Evolutionary conservation across 2,888 invertebrate species (phyloP), one percentile per base, ranked within the genome.

Genomic region (Tortricodes alternella): DNA sequence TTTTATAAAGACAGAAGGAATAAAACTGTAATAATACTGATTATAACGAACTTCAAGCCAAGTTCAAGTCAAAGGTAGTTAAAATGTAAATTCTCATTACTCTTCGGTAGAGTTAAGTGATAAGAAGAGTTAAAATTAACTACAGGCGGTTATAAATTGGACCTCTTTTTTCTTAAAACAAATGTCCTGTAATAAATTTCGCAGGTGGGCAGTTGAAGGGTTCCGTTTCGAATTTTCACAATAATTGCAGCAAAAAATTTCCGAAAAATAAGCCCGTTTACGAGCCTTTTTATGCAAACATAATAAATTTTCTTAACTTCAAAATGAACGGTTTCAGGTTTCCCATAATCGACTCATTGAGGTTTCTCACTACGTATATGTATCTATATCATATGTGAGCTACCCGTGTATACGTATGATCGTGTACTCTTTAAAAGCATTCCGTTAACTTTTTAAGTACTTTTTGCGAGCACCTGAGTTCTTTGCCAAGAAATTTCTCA

Each of bases 121-220:
- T 77, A 77, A 76, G 75, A 59, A 61, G 48, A 49, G 55, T 52
- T 73, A 66, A 75, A 78, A 76, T 78, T 72, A 76, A 80, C 71
- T 71, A 66, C 59, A 61, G 59, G 56, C 61, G 41, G 61, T 68
- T 69, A 71, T 68, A 74, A 77, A 70, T 75, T 66, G 67, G 73
- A 61, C 67, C 68, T 66, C 66, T 73, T 77, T 78, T 72, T 65
- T 13, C 13, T 13, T 16, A 29, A 56, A 48, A 23, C 41, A 34
- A 41, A 38, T 43, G 43, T 55, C 34, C 32, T 35, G 13, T 29
- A 29, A 44, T 44, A 24, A 37, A 23, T 34, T 29, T n/a, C 11
- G 21, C 56, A 56, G 56, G 56, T 56, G 49, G 18, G 19, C 1
- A 9, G 37, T 15, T 34, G 5, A 27, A 56, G 56, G 56, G 56